These are phyloP conservation scores for Otocyon megalotis DNA, from an alignment of 2,113 vertebrate species.

Conservation along the genomic window DNA sequence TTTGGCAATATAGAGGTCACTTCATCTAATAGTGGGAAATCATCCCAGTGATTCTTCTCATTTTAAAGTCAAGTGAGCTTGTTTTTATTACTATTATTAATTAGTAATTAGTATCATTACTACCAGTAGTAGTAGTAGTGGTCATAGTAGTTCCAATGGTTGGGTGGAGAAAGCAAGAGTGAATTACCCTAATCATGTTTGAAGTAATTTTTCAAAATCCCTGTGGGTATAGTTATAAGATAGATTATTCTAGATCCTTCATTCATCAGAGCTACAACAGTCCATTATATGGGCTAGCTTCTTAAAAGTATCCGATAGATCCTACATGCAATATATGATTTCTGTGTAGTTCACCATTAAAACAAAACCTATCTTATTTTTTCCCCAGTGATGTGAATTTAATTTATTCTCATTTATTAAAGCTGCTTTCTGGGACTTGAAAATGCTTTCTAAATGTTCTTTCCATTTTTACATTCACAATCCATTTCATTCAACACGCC, in stretches of 20 bases:
- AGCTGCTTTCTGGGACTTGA: constrained; percentile 74
- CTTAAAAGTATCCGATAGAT: constrained; percentile 41
- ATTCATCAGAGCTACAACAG: neutral
- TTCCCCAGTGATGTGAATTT: constrained; percentile 67
- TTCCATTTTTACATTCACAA: constrained; percentile 68
- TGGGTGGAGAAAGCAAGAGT: neutral
- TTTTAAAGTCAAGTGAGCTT: neutral
- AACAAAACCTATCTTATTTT: constrained; percentile 71
- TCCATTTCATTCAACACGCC: constrained; percentile 73
- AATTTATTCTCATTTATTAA: constrained; percentile 81
- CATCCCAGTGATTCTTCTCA: neutral
- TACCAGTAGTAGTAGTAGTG: neutral
- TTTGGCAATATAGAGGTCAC: neutral
- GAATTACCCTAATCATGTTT: neutral
- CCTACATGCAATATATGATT: constrained; percentile 13
- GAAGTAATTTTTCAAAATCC: constrained; percentile 40
- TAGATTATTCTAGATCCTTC: neutral
- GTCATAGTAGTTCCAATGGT: neutral
- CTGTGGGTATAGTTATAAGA: neutral
- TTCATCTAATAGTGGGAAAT: neutral
- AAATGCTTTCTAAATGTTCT: constrained; percentile 77
- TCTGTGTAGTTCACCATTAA: constrained; percentile 61
- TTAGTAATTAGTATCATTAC: neutral
- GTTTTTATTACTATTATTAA: neutral
- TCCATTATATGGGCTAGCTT: neutral